A percentile compares a stretch with the other conserved stretches of the same genome.
phyloP scores from a whole-genome alignment of 2,797 vertebrate species.

The Loriculus beryllinus region DNA sequence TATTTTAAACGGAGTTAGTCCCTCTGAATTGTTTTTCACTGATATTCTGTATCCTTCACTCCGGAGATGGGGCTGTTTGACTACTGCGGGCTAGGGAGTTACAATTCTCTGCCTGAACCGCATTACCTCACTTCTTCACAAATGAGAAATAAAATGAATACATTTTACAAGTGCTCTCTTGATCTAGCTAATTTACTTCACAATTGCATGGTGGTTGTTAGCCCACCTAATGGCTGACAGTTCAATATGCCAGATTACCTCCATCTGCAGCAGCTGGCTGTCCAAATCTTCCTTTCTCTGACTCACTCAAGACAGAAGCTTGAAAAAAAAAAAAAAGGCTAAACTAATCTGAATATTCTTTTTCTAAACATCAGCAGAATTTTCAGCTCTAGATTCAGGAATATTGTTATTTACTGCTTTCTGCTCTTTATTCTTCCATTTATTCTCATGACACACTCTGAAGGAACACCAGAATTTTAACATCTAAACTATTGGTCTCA shows the following conservation, averaged over 20 bases:
- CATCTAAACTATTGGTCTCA: not conserved
- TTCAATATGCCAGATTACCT: not conserved
- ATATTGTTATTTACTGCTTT: not conserved
- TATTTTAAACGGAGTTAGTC: not conserved
- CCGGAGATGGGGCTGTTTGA: not conserved
- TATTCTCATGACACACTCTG: not conserved
- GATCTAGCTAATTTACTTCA: slow-evolving; percentile 20
- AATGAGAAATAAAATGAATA: slow-evolving; percentile 31
- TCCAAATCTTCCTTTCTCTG: not conserved
- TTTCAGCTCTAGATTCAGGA: not conserved
- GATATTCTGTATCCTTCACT: not conserved
- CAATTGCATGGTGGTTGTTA: not conserved
- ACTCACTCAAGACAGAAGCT: not conserved
- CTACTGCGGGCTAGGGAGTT: not conserved
- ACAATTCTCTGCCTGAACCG: not conserved
- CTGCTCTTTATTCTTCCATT: not conserved
- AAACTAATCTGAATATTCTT: not conserved
- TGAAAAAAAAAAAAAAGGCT: not conserved
- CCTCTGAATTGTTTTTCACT: not conserved
- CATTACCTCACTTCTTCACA: not conserved
- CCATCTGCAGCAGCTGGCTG: not conserved
- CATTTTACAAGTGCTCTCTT: slow-evolving; percentile 16
- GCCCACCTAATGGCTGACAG: not conserved
- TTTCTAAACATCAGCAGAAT: not conserved
- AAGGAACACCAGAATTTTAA: not conserved